phyloP scores from a whole-genome alignment of 2,888 invertebrate species.

The Homarus gammarus region DNA sequence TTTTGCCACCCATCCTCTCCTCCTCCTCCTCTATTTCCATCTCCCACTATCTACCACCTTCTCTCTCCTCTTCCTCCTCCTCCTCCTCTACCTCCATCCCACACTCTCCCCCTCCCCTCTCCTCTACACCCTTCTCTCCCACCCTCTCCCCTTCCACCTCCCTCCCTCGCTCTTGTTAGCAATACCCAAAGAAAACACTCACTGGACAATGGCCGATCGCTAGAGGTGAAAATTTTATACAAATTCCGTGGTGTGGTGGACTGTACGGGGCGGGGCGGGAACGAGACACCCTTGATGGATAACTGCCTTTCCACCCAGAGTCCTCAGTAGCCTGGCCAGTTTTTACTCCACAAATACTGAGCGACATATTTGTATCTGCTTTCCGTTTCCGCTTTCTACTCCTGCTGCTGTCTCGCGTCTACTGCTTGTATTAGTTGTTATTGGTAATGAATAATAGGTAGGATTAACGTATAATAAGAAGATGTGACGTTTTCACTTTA shows the following conservation, averaged over 20 bases:
- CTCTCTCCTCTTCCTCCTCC: not conserved
- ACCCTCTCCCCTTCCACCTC: conserved; percentile 5
- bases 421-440: not conserved
- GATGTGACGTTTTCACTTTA: too few relatives aligned
- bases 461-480: too few relatives aligned
- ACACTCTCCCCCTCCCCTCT: conserved; percentile 6
- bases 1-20: too few relatives aligned
- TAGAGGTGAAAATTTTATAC: conserved; percentile 54
- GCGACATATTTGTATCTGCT: conserved; percentile 38
- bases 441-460: too few relatives aligned
- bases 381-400: conserved; percentile 1
- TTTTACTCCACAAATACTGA: conserved; percentile 37
- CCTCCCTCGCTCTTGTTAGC: conserved; percentile 26
- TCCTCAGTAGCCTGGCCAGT: conserved; percentile 29
- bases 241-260: conserved; percentile 3
- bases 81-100: conserved; percentile 7
- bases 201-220: conserved; percentile 42
- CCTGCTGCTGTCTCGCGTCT: not conserved
- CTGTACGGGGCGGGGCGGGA: conserved; percentile 2
- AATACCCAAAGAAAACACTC: conserved; percentile 57
- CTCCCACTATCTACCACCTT: not conserved
- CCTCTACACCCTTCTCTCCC: conserved; percentile 1
- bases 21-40: not conserved
- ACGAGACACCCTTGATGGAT: conserved; percentile 62
- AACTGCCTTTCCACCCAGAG: conserved; percentile 56